These are phyloP conservation scores for Phylloscopus trochiloides DNA, from an alignment of 2,113 vertebrate species.

Conservation along the genomic window DNA sequence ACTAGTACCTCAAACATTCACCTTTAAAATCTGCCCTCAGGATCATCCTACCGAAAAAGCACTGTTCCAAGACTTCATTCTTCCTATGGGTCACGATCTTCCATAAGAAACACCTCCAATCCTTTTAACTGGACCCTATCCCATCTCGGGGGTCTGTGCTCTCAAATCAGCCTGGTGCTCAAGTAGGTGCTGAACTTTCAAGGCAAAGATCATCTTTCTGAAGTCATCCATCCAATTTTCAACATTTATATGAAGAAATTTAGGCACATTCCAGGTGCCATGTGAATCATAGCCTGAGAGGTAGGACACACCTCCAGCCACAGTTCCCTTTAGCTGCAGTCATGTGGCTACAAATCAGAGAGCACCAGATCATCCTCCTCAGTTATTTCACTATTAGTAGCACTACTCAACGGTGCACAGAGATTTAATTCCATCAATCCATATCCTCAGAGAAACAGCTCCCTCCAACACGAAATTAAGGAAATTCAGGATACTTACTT, in stretches of 20 bases:
- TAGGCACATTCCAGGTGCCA: neutral
- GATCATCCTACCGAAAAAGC: neutral
- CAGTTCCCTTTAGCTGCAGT: neutral
- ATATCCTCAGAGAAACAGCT: neutral
- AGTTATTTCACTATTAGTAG: neutral
- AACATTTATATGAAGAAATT: neutral
- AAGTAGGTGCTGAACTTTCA: neutral
- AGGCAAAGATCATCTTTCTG: neutral
- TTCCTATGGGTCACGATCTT: neutral
- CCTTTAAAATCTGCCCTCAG: neutral
- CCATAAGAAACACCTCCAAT: neutral
- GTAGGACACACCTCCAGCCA: neutral
- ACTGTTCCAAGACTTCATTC: neutral
- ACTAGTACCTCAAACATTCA: neutral
- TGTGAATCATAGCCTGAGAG: fast-evolving
- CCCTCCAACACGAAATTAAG: neutral
- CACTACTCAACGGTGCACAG: neutral
- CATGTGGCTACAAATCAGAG: neutral
- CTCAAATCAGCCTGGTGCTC: neutral
- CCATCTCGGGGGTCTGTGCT: fast-evolving
- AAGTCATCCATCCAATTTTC: neutral
- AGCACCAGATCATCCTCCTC: neutral
- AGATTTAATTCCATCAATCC: neutral
- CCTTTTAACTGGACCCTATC: neutral
- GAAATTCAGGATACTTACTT: neutral